These are phyloP conservation scores for Sander vitreus DNA, from an alignment of 2,113 vertebrate species.

Conservation along the genomic window DNA sequence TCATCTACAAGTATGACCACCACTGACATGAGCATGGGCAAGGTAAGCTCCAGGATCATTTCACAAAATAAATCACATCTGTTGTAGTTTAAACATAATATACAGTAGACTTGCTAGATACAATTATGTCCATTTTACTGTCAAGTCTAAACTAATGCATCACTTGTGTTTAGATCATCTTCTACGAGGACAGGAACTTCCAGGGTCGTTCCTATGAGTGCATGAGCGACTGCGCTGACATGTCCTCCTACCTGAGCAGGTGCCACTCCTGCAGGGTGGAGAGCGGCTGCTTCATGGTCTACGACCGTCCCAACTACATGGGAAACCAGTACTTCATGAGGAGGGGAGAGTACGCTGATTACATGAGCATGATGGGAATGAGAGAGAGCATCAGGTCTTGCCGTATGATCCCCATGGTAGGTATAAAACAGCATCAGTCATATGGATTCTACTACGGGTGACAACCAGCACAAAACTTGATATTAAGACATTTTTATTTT, in stretches of 20 bases:
- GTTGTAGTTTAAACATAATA: background rate
- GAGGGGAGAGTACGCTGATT: slow-evolving; percentile 80
- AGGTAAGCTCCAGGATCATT: slow-evolving; percentile 56
- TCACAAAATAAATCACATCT: background rate
- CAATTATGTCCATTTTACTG: background rate
- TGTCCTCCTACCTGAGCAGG: slow-evolving; percentile 75
- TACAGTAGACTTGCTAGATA: background rate
- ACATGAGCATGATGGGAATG: slow-evolving; percentile 76
- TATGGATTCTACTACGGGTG: background rate
- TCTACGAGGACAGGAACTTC: slow-evolving; percentile 79
- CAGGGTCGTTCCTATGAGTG: slow-evolving; percentile 77
- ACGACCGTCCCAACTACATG: slow-evolving; percentile 81
- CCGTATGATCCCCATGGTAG: slow-evolving; percentile 80
- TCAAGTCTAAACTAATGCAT: background rate
- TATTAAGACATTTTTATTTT: background rate
- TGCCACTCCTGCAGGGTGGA: slow-evolving; percentile 78
- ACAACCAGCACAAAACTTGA: background rate
- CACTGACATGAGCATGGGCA: slow-evolving; percentile 81
- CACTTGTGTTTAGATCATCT: slow-evolving; percentile 64
- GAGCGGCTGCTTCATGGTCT: slow-evolving; percentile 80
- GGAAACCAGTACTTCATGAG: slow-evolving; percentile 82
- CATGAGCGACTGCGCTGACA: slow-evolving; percentile 76
- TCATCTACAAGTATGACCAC: slow-evolving; percentile 74
- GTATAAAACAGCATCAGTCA: slow-evolving; percentile 44
- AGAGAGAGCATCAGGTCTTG: slow-evolving; percentile 77